Percentiles rank a stretch among this genome's conserved stretches.
phyloP scores from a whole-genome alignment of 2,797 vertebrate genomes.

The Ataeniobius toweri region DNA sequence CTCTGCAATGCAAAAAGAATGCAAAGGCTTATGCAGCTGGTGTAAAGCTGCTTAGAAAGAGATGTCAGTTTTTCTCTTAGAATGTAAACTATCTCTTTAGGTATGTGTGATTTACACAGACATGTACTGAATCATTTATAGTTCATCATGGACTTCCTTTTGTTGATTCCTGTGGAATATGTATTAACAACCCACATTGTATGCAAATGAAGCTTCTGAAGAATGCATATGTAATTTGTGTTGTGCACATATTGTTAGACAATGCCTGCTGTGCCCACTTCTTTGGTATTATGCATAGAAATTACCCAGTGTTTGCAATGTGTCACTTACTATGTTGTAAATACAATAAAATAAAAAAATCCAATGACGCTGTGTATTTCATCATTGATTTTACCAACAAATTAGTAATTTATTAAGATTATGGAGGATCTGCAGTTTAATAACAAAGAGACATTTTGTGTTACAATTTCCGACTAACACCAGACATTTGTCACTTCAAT shows the following conservation, averaged over 20 bases:
- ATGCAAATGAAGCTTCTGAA: conserved; percentile 40
- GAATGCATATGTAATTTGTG: conserved; percentile 28
- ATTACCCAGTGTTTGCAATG: conserved; percentile 8
- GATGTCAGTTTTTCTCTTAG: conserved; percentile 13
- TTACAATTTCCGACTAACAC: background rate
- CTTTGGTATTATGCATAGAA: conserved; percentile 5
- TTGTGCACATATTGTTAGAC: conserved; percentile 62
- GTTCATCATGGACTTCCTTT: conserved; percentile 53
- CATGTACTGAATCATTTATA: conserved; percentile 32
- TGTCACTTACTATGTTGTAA: conserved; percentile 26
- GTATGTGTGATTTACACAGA: conserved; percentile 30
- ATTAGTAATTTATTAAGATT: background rate
- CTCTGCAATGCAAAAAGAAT: background rate
- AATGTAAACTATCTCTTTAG: conserved; percentile 13
- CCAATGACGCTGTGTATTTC: conserved; percentile 3
- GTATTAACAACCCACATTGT: conserved; percentile 15
- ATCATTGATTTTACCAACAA: background rate
- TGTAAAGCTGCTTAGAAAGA: background rate
- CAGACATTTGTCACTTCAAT: background rate
- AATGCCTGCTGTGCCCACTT: conserved; percentile 27
- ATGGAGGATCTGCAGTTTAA: background rate
- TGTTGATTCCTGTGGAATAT: conserved; percentile 74
- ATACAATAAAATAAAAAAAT: conserved; percentile 32
- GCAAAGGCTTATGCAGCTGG: background rate
- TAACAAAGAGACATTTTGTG: background rate